Percentiles rank a stretch among this genome's conserved stretches.
Conservation (phyloP, 2,113 vertebrate species). For the Phaethon lepturus region DNA sequence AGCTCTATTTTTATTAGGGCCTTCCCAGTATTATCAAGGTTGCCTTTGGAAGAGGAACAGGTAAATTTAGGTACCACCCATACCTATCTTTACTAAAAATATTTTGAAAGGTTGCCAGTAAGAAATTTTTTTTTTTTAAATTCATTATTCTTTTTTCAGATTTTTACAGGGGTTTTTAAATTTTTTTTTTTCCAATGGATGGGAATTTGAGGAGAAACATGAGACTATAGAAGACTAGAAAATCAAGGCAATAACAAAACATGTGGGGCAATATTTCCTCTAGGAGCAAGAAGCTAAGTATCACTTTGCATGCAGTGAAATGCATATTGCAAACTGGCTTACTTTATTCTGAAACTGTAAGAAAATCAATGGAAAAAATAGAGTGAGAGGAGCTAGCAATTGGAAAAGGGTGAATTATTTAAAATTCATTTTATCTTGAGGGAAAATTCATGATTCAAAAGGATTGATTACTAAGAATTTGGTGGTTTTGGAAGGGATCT, state of each 20-base stretch:
- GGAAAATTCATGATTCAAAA: neutral
- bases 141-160: neutral
- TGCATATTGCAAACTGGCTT: neutral
- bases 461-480: neutral
- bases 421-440: neutral
- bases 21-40: neutral
- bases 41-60: neutral
- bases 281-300: neutral
- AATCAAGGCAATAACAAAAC: neutral
- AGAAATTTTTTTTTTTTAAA: neutral
- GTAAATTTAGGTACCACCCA: neutral
- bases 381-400: neutral
- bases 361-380: neutral
- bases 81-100: neutral
- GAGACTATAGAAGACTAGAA: neutral
- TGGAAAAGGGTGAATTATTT: neutral
- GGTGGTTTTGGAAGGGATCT: neutral
- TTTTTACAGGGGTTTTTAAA: neutral
- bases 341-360: neutral
- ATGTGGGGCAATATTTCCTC: neutral
- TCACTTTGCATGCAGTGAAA: neutral
- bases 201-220: neutral
- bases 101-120: neutral
- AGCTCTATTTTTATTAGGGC: neutral
- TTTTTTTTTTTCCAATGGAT: neutral